A percentile compares a stretch with the other conserved stretches of the same genome.
Conservation (phyloP, 2,888 invertebrate genomes). For the Drosophila niveifrons region DNA sequence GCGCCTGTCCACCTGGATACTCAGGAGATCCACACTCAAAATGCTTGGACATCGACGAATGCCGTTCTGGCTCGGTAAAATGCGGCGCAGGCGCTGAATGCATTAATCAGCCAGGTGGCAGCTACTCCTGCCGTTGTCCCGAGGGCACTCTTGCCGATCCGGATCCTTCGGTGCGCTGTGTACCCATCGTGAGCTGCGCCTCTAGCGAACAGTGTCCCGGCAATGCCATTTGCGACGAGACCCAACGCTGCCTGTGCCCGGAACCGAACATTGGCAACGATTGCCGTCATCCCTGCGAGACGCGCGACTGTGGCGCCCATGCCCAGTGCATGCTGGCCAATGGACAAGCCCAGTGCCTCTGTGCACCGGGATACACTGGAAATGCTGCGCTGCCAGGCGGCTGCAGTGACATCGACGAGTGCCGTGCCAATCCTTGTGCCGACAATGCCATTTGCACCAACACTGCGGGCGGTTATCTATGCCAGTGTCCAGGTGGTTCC, state of each 20-base stretch:
- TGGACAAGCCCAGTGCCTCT: conserved; percentile 93
- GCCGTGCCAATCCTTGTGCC: conserved; percentile 92
- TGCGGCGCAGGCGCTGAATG: conserved; percentile 94
- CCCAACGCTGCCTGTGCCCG: conserved; percentile 93
- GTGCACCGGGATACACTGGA: conserved; percentile 93
- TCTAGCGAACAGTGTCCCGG: conserved; percentile 93
- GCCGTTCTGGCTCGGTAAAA: conserved; percentile 88
- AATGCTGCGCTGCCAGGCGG: conserved; percentile 87
- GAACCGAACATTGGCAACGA: conserved; percentile 96
- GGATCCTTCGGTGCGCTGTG: conserved; percentile 92
- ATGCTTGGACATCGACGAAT: conserved; percentile 94
- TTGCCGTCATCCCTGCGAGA: conserved; percentile 97
- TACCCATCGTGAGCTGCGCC: conserved; percentile 92
- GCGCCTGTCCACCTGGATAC: conserved; percentile 93
- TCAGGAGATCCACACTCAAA: conserved; percentile 93
- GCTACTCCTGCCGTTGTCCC: conserved; percentile 92
- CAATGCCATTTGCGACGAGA: conserved; percentile 93
- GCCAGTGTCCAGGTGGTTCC: conserved; percentile 94
- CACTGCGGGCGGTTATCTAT: conserved; percentile 93
- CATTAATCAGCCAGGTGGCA: conserved; percentile 91
- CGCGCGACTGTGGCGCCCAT: conserved; percentile 93
- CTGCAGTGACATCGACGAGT: conserved; percentile 96
- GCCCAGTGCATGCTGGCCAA: conserved; percentile 95
- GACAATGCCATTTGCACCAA: conserved; percentile 95
- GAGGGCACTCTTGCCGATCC: conserved; percentile 93